These are phyloP conservation scores for Boloria euphrosyne DNA, from an alignment of 2,888 invertebrate genomes.

Conservation along the genomic window DNA sequence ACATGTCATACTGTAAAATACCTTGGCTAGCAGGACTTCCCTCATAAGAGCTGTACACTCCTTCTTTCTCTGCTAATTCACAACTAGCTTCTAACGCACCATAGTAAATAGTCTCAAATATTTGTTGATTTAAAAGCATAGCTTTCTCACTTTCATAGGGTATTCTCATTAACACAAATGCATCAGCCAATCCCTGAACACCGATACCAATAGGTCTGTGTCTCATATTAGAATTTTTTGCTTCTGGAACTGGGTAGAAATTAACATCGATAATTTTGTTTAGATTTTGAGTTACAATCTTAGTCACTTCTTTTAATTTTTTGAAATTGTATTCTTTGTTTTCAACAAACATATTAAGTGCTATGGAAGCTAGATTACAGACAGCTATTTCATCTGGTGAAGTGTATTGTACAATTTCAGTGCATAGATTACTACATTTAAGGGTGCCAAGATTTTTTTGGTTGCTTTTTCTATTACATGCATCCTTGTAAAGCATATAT, in stretches of 20 bases:
- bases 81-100: conserved; percentile 98
- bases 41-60: conserved; percentile 94
- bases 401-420: conserved; percentile 98
- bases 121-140: conserved; percentile 92
- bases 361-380: conserved; percentile 98
- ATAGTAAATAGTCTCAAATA: conserved; percentile 99
- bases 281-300: conserved; percentile 93
- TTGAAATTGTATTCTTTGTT: conserved; percentile 93
- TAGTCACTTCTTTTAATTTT: conserved; percentile 92
- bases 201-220: conserved; percentile 96
- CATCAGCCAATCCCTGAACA: conserved; percentile 98
- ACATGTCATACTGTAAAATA: conserved; percentile 98
- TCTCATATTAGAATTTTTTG: conserved; percentile 91
- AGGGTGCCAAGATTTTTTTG: conserved; percentile 99
- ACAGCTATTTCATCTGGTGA: conserved; percentile 97
- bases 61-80: conserved; percentile 92
- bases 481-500: conserved; percentile 98
- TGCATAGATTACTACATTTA: conserved; percentile 98
- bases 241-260: conserved; percentile 96
- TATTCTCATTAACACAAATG: conserved; percentile 95
- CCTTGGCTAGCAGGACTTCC: conserved; percentile 97
- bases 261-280: conserved; percentile 99
- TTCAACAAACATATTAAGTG: conserved; percentile 95
- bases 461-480: conserved; percentile 98
- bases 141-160: conserved; percentile 96